Conservation (phyloP, 2,797 vertebrate genomes). For the Parotocinclus haroldoi region DNA sequence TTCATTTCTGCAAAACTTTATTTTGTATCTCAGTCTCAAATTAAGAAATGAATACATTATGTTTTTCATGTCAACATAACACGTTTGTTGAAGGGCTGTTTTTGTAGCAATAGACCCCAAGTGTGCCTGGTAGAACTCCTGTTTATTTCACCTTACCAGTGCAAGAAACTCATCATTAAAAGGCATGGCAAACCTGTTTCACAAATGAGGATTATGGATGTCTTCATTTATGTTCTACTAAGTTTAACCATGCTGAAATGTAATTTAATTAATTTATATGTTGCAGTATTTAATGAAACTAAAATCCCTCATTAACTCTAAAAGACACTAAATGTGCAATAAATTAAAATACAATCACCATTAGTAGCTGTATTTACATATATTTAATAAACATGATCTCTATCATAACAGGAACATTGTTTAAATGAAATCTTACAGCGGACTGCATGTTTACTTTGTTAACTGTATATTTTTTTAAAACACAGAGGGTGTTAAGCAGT, state of each 20-base stretch:
- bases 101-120: slow-evolving; percentile 81
- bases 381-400: slow-evolving; percentile 4
- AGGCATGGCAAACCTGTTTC: slow-evolving; percentile 18
- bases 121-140: slow-evolving; percentile 71
- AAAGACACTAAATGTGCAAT: slow-evolving; percentile 18
- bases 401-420: slow-evolving; percentile 9
- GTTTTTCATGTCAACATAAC: slow-evolving; percentile 63
- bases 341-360: slow-evolving; percentile 1
- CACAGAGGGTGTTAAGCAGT: no score
- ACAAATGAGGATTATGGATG: slow-evolving; percentile 10
- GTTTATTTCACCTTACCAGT: slow-evolving; percentile 33
- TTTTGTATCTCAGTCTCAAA: slow-evolving; percentile 44
- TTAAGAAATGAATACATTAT: slow-evolving; percentile 55
- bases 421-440: no score
- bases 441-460: no score
- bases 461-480: no score
- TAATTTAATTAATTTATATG: no score
- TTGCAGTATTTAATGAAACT: slow-evolving; percentile 8
- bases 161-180: slow-evolving; percentile 31
- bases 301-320: slow-evolving; percentile 13
- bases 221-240: not conserved
- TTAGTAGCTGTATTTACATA: slow-evolving; percentile 15
- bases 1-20: slow-evolving; percentile 50
- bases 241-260: no score
- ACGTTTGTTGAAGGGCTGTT: slow-evolving; percentile 78